These are phyloP conservation scores for Adelosebastes latens DNA, from an alignment of 2,797 vertebrate species.

Conservation along the genomic window DNA sequence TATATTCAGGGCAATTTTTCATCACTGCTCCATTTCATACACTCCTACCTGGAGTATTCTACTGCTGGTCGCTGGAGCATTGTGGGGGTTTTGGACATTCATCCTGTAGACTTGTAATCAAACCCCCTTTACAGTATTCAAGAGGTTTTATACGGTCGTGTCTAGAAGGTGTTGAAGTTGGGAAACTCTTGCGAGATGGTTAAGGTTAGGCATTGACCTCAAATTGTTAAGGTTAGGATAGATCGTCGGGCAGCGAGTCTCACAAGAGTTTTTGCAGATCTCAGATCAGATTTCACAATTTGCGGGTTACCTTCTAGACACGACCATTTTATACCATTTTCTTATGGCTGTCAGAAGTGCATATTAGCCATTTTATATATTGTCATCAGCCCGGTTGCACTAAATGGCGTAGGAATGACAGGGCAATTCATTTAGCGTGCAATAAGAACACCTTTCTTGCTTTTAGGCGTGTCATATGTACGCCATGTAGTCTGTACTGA, in stretches of 20 bases:
- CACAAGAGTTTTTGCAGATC: no score
- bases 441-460: neutral
- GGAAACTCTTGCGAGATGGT: no score
- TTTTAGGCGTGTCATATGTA: neutral
- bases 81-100: neutral
- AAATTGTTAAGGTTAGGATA: no score
- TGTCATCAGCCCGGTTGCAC: no score
- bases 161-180: no score
- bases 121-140: neutral
- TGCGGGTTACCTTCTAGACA: neutral
- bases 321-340: neutral
- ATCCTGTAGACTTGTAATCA: neutral
- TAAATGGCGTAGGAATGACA: no score
- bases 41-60: neutral
- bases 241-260: no score
- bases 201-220: no score
- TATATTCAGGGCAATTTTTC: conserved; percentile 3
- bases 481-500: neutral
- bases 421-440: no score
- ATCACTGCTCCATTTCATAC: conserved; percentile 9
- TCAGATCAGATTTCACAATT: no score
- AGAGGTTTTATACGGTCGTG: no score
- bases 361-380: no score
- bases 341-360: neutral
- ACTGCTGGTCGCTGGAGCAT: neutral